Evolutionary conservation across 2,888 invertebrate genomes (phyloP).

Genomic region (Lycia hirtaria): DNA sequence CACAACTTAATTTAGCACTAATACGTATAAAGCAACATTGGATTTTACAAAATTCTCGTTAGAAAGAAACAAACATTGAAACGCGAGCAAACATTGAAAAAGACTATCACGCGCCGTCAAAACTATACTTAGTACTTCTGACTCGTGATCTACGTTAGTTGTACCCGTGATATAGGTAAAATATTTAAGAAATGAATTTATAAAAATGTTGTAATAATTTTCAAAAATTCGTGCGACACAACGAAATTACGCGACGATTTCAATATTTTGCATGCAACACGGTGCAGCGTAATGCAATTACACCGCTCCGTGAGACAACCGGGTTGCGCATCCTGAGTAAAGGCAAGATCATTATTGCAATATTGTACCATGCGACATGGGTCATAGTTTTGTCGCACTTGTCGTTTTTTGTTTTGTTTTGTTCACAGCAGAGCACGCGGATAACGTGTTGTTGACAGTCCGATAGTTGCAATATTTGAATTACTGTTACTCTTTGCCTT

Average conservation of each 20-base stretch:
- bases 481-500: too few relatives aligned
- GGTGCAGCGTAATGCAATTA: slow-evolving; percentile 58
- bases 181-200: not conserved
- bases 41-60: too few relatives aligned
- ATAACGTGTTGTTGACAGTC: too few relatives aligned
- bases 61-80: too few relatives aligned
- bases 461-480: too few relatives aligned
- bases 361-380: not conserved
- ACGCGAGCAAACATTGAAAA: too few relatives aligned
- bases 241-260: slow-evolving; percentile 54
- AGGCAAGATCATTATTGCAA: slow-evolving; percentile 18
- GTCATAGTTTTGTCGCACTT: not conserved
- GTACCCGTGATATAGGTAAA: too few relatives aligned
- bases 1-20: too few relatives aligned
- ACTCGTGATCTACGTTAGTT: too few relatives aligned
- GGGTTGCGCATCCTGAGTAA: slow-evolving; percentile 43
- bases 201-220: slow-evolving; percentile 22
- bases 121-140: too few relatives aligned
- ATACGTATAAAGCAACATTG: too few relatives aligned
- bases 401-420: not conserved
- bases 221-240: slow-evolving; percentile 45
- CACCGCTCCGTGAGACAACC: slow-evolving; percentile 44
- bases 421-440: not conserved
- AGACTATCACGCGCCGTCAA: too few relatives aligned
- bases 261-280: slow-evolving; percentile 60